Percentiles rank a stretch among this genome's conserved stretches.
phyloP scores from a whole-genome alignment of 2,113 vertebrate genomes.

The Colius striatus region DNA sequence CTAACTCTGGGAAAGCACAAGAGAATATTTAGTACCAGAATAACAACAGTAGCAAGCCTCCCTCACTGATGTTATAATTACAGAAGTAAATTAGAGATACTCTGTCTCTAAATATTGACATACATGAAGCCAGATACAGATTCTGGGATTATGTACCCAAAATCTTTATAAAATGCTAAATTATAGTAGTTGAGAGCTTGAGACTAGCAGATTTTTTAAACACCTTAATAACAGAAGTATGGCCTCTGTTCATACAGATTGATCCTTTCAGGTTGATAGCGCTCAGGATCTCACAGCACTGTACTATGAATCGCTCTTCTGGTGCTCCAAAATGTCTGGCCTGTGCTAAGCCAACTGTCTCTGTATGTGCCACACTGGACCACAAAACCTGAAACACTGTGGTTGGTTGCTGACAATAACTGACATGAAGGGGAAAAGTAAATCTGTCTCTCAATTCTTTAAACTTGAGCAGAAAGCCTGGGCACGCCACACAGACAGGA shows the following conservation, averaged over 20 bases:
- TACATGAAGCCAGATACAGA: not conserved
- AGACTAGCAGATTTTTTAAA: not conserved
- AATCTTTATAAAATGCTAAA: not conserved
- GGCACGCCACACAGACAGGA: not conserved
- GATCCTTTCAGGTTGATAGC: not conserved
- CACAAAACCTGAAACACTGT: not conserved
- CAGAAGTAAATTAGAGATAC: not conserved
- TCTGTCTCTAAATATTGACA: not conserved
- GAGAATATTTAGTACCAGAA: conserved; percentile 15
- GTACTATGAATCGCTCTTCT: not conserved
- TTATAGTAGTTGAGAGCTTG: not conserved
- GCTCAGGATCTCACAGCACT: not conserved
- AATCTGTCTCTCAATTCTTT: not conserved
- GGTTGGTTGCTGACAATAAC: not conserved
- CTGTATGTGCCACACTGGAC: not conserved
- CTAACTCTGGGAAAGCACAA: not conserved
- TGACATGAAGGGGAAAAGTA: not conserved
- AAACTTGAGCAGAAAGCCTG: not conserved
- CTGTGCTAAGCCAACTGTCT: not conserved
- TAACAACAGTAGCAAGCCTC: conserved; percentile 10
- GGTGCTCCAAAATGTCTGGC: not conserved
- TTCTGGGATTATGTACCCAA: not conserved
- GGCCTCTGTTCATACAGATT: not conserved
- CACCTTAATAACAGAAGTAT: not conserved
- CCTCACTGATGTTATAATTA: conserved; percentile 1